Evolutionary conservation across 2,113 vertebrate genomes (phyloP), one percentile per base, ranked within the genome.

Genomic region (Craseonycteris thonglongyai): DNA sequence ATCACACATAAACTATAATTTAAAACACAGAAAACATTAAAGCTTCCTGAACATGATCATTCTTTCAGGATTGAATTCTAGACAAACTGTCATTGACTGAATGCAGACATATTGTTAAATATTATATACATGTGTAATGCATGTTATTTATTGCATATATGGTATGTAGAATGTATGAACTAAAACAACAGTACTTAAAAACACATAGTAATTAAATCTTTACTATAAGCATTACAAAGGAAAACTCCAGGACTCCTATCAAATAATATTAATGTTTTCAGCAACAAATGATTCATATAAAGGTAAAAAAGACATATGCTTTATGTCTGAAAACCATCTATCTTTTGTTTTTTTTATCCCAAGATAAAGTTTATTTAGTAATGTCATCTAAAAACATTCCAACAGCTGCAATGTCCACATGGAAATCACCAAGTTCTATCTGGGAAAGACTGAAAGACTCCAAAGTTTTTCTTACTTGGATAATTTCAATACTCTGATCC

Each of bases 401-500:
- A 84, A 61, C 80, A 96, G 94, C 96, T 90, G 82, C 2, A 3
- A 54, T 42, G 21, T 75, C 88, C 28, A 24, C 0, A 0, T 33
- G 30, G 33, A 95, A 94, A 96, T 1, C 33, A 11, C 49, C 86
- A 80, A 0, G 0, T 30, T 91, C 88, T n/a, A 40, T 15, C 56
- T 81, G 74, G 63, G 10, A 1, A 38, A 85, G n/a, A 68, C 7
- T 51, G 90, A 87, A 93, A 75, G 2, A 78, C 66, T 71, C 84
- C 80, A 96, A 96, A 38, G 3, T 7, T 2, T 74, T 68, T 6
- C 0, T 7, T 19, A 7, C 0, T 0, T 86, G 49, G 45, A 40
- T 90, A 97, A 93, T 93, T 94, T 97, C n/a, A 95, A 90, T n/a
- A 75, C 18, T 71, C 2, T 0, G 61, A 74, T 81, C 74, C 26